Evolutionary conservation across 2,797 vertebrate genomes (phyloP), one percentile per base, ranked within the genome.

Genomic region (Jordanella pulchra): DNA sequence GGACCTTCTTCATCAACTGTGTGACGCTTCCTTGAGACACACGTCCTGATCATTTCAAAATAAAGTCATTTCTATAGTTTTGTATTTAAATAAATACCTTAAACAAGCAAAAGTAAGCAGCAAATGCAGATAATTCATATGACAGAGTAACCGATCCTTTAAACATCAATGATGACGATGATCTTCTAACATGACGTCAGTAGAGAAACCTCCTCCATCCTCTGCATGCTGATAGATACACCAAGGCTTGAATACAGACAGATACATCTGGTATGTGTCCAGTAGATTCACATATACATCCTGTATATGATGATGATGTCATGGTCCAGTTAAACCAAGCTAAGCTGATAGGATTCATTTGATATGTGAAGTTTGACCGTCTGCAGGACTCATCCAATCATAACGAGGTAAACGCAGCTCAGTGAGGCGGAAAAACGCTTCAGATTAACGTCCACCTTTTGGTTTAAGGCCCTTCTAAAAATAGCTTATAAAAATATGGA

Each of bases 401-500:
- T 82, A 80, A 69, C 86, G 74, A 84, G 47, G 79, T 44, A 64
- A 78, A 79, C 71, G 66, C 47, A 75, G 80, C 70, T 65, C 75
- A 87, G 67, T 0, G 3, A 81, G 87, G 77, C 67, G 78, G 80
- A 80, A 53, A 82, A 84, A 88, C 48, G 7, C 9, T 25, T 84
- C 23, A 75, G 65, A 73, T 65, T 81, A 76, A 73, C 72, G 65
- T 67, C 76, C 15, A n/a, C 69, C 51, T 53, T 65, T 60, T 76
- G 51, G 74, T 73, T 28, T 32, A 77, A 67, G 75, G 83, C 81
- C 54, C 77, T 83, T 84, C 80, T 86, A 88, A 90, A 91, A 92
- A 87, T 87, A 87, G 84, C 87, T 85, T 94, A 92, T 71, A 93
- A 93, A 94, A 93, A 93, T 91, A 93, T 21, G 23, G 18, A 70